These are phyloP conservation scores for Drosophila nannoptera DNA, from an alignment of 1,140 invertebrate genomes.

Conservation along the genomic window DNA sequence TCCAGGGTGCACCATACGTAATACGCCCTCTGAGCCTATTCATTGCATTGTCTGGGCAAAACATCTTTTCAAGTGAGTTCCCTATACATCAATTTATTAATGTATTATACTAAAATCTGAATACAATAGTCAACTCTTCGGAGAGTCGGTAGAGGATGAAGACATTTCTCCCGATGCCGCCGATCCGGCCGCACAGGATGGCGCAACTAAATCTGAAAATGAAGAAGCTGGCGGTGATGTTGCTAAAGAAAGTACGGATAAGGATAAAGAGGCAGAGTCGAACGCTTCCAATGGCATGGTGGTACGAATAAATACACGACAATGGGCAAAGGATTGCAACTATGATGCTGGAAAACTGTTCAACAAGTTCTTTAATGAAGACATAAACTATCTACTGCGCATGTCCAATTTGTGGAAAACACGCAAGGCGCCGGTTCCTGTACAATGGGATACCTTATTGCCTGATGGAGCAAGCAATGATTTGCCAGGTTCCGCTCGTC, in stretches of 20 bases:
- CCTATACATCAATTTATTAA: background rate
- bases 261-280: slow-evolving; percentile 63
- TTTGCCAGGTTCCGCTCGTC: slow-evolving; percentile 77
- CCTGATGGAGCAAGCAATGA: slow-evolving; percentile 79
- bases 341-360: slow-evolving; percentile 93
- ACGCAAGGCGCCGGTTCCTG: slow-evolving; percentile 88
- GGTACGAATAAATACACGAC: slow-evolving; percentile 90
- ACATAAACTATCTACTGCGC: slow-evolving; percentile 95
- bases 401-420: slow-evolving; percentile 98
- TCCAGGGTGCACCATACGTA: slow-evolving; percentile 98
- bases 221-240: slow-evolving; percentile 83
- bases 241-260: slow-evolving; percentile 79
- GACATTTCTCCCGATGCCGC: slow-evolving; percentile 98
- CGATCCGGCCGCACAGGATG: slow-evolving; percentile 88
- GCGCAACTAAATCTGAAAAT: slow-evolving; percentile 79
- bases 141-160: slow-evolving; percentile 96
- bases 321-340: slow-evolving; percentile 90
- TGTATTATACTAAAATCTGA: background rate
- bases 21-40: slow-evolving; percentile 99
- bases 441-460: slow-evolving; percentile 86
- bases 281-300: slow-evolving; percentile 83
- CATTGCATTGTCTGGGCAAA: slow-evolving; percentile 99
- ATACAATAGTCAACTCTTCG: slow-evolving; percentile 93
- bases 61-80: slow-evolving; percentile 96
- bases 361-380: slow-evolving; percentile 95